Conservation (phyloP, 23 tunicate species). For the Halocynthia aurantium region DNA sequence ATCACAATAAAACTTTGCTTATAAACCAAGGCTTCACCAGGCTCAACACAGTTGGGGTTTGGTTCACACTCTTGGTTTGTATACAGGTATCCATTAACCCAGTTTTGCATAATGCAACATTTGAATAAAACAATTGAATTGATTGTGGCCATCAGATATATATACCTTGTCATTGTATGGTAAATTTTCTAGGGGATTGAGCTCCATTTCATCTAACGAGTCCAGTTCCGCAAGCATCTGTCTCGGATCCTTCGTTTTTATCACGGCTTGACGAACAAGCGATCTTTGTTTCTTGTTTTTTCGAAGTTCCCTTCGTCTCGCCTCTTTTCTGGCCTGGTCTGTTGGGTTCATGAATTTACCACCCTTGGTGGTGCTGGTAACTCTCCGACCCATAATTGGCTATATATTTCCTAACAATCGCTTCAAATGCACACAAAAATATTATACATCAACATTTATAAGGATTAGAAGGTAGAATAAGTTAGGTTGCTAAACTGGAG, state of each 20-base stretch:
- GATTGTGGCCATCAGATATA: not conserved
- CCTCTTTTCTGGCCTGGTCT: constrained; percentile 97
- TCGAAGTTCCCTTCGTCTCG: constrained; percentile 68
- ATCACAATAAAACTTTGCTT: no score
- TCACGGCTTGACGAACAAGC: constrained; percentile 94
- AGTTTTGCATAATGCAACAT: no score
- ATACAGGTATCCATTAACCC: no score
- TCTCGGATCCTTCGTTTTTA: constrained; percentile 89
- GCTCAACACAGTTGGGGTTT: no score
- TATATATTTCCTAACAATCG: no score
- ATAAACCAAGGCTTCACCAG: no score
- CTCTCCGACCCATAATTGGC: constrained; percentile 68
- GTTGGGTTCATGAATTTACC: constrained; percentile 99
- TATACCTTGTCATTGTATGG: constrained; percentile 78
- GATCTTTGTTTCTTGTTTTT: constrained; percentile 90
- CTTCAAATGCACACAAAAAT: no score
- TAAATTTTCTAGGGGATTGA: constrained; percentile 42
- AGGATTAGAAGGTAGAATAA: no score
- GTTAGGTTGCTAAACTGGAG: no score
- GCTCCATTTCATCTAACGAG: constrained; percentile 82
- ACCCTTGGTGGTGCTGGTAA: constrained; percentile 91
- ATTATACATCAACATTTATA: no score
- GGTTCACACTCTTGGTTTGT: no score
- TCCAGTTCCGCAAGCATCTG: constrained; percentile 84
- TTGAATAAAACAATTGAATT: no score